Base-by-base conservation (phyloP, 2,113 vertebrate genomes). In the Eptesicus fuscus region DNA sequence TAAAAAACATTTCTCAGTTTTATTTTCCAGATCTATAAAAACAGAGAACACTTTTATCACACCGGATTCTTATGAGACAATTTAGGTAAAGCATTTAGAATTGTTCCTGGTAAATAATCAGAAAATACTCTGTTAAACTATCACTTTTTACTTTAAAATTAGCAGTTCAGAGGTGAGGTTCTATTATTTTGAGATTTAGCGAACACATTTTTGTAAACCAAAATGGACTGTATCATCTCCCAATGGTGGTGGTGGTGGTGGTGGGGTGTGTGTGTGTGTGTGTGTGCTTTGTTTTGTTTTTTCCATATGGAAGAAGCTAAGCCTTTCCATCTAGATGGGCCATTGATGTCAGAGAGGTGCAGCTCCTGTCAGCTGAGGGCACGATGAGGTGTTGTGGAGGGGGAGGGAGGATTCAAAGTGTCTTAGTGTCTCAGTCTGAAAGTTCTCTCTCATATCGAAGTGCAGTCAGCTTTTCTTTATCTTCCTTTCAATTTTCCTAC, bases 161-260 rank as follows among this genome's bases (percentile, higher is more conserved):
- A 88, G 61, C 18, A n/a, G 74, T 85, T 88, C 4, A n/a, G 11
- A n/a, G 61, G 44, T 56, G 14, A 93, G 35, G 5, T 28, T 14
- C 16, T 47, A 83, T 67, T 67, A 82, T 88, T 82, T 90, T 88
- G 56, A 96, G 61, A 84, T 59, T 90, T 78, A 73, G 28, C 32
- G 32, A 53, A 71, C 11, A 28, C 53, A 42, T 74, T 65, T 80
- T 90, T 70, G 61, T 25, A 94, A 73, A 61, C 17, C 42, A 44
- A 73, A 96, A 61, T 63, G 53, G 51, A 49, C 67, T 61, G 0
- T 53, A 67, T 78, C 53, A 56, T 74, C 53, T 92, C 22, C 40
- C 90, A 92, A n/a, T 73, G 23, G 51, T 23, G 22, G 17, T 53
- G n/a, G n/a, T n/a, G n/a, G n/a, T n/a, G n/a, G n/a, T n/a, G n/a